phyloP scores from a whole-genome alignment of 1,140 invertebrate genomes.

The Goniozus legneri region DNA sequence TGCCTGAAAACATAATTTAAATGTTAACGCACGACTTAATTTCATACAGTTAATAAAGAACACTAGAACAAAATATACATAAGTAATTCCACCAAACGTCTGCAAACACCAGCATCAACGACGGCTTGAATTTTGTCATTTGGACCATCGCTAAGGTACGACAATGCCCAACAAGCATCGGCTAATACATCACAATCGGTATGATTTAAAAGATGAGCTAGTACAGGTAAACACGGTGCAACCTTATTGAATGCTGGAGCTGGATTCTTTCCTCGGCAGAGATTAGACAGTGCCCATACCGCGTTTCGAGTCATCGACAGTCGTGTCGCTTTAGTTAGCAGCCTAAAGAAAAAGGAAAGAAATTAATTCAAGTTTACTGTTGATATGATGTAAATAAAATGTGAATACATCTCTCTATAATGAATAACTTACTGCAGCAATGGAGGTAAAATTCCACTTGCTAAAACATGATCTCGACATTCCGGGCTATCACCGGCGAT shows the following conservation, averaged over 20 bases:
- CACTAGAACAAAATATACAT: conserved; percentile 61
- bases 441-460: conserved; percentile 79
- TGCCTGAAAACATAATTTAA: conserved; percentile 64
- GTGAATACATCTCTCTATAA: conserved; percentile 2
- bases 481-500: conserved; percentile 94
- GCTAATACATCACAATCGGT: conserved; percentile 87
- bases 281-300: conserved; percentile 96
- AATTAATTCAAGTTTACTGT: not conserved
- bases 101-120: conserved; percentile 93
- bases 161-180: conserved; percentile 85
- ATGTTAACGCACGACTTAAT: not conserved
- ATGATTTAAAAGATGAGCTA: conserved; percentile 85
- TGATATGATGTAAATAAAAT: not conserved
- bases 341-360: conserved; percentile 55
- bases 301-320: conserved; percentile 94
- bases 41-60: not conserved
- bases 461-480: conserved; percentile 87
- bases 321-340: conserved; percentile 76
- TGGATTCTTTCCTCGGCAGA: conserved; percentile 97
- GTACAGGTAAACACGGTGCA: conserved; percentile 76
- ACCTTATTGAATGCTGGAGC: conserved; percentile 90
- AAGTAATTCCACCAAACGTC: conserved; percentile 89
- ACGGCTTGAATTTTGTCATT: conserved; percentile 98
- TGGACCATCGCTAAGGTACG: conserved; percentile 93
- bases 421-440: conserved; percentile 73